Percentiles rank a stretch among this genome's conserved stretches.
These are phyloP conservation scores for Pangasius krempfi DNA, from an alignment of 2,797 vertebrate genomes.

Conservation along the genomic window DNA sequence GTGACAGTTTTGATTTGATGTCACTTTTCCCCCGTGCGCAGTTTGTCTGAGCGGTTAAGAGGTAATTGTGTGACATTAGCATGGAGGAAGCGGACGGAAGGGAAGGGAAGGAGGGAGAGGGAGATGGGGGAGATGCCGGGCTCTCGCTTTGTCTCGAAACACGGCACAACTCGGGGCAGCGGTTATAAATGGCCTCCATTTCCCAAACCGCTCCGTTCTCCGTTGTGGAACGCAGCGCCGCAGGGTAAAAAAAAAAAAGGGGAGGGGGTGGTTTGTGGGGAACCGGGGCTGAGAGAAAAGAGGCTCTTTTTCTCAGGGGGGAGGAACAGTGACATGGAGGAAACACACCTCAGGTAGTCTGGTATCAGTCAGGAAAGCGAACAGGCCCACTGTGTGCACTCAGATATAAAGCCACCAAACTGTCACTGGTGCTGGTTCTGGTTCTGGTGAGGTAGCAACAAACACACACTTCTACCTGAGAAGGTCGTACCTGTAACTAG, in stretches of 20 bases:
- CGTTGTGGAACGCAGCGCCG: conserved; percentile 64
- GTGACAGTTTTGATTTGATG: conserved; percentile 99
- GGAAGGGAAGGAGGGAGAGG: conserved; percentile 55
- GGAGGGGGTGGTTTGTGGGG: conserved; percentile 35
- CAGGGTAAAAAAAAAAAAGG: conserved; percentile 29
- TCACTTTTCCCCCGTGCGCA: conserved; percentile 91
- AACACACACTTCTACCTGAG: not conserved
- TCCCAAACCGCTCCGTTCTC: conserved; percentile 75
- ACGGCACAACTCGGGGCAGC: conserved; percentile 75
- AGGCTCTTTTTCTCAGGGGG: conserved; percentile 50
- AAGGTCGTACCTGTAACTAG: not conserved
- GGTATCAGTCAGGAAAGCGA: conserved; percentile 51
- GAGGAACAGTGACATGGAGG: conserved; percentile 27
- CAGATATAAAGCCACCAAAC: not conserved
- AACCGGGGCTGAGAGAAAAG: conserved; percentile 63
- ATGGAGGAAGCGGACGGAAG: conserved; percentile 63
- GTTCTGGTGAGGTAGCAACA: not conserved
- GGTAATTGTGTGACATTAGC: conserved; percentile 99
- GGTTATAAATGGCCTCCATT: conserved; percentile 85
- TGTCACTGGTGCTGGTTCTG: not conserved
- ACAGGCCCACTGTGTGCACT: not conserved
- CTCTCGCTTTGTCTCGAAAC: conserved; percentile 75
- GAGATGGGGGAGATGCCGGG: conserved; percentile 59
- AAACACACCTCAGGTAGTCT: conserved; percentile 54
- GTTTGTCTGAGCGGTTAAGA: conserved; percentile 99